Conservation (phyloP, 2,113 vertebrate genomes). For the Pachypanchax playfairii region DNA sequence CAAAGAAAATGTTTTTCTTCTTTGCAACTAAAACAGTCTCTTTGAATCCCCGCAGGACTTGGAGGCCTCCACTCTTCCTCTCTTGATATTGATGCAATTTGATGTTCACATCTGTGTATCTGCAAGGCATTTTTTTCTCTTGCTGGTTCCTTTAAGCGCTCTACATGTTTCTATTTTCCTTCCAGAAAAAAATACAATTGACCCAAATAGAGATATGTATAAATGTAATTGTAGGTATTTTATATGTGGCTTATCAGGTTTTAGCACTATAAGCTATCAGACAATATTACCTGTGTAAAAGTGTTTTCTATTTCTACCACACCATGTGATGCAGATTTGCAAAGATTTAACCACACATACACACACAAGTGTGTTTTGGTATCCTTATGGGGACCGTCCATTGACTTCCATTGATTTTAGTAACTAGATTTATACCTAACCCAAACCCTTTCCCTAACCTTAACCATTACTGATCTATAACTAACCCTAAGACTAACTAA, state of each 20-base stretch:
- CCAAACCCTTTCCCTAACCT: too few species aligned
- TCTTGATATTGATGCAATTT: conserved; percentile 67
- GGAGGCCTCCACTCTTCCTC: conserved; percentile 37
- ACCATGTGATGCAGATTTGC: conserved; percentile 1
- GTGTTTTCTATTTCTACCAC: too few species aligned
- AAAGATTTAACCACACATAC: not conserved
- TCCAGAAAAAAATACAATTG: conserved; percentile 47
- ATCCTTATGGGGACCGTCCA: too few species aligned
- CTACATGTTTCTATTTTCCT: conserved; percentile 39
- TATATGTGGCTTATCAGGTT: conserved; percentile 7
- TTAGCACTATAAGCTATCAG: conserved; percentile 30
- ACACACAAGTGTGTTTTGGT: too few species aligned
- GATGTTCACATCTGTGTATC: conserved; percentile 70
- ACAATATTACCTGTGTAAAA: not conserved
- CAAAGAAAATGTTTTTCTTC: conserved; percentile 61
- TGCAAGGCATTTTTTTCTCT: conserved; percentile 48
- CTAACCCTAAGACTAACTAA: too few species aligned
- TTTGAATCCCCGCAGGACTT: conserved; percentile 57
- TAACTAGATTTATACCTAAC: too few species aligned
- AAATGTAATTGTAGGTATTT: not conserved
- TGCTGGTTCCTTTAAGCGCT: conserved; percentile 54
- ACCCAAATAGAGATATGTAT: conserved; percentile 1
- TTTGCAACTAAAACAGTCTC: conserved; percentile 59
- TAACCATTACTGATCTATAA: too few species aligned
- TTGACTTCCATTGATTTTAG: too few species aligned